phyloP scores from a whole-genome alignment of 2,797 vertebrate genomes.

The Anolis apletophallus region DNA sequence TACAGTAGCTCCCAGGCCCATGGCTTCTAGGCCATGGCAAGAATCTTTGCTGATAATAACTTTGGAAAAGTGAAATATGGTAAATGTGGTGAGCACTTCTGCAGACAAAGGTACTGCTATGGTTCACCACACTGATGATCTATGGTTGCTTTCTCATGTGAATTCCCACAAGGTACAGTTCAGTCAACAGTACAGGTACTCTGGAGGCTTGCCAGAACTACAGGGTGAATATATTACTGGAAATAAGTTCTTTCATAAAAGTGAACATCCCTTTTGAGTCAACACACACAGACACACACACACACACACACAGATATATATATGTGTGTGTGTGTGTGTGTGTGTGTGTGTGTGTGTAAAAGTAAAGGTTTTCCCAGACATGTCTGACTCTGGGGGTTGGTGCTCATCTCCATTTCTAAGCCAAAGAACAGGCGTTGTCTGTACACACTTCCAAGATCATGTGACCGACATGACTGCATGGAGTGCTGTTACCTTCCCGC shows the following conservation, averaged over 20 bases:
- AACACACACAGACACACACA: no score
- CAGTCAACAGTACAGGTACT: not conserved
- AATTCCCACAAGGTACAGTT: not conserved
- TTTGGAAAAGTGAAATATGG: not conserved
- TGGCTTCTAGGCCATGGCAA: not conserved
- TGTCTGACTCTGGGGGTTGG: no score
- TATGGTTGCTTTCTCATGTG: not conserved
- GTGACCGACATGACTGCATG: no score
- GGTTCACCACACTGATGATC: not conserved
- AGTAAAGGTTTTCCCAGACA: no score
- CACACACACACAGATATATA: no score
- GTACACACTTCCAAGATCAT: no score
- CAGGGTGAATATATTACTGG: not conserved
- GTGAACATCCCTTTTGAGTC: not conserved
- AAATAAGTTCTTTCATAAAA: not conserved
- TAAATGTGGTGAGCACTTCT: not conserved
- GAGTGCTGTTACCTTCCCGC: no score
- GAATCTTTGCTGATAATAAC: not conserved
- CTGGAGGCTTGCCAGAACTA: not conserved
- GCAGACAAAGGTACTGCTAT: not conserved
- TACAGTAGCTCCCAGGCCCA: no score
- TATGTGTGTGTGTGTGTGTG: no score
- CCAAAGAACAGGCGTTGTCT: no score
- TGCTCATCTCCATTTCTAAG: no score
- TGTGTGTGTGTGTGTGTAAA: no score